Conservation (phyloP, 2,113 vertebrate species). For the Heterocephalus glaber region DNA sequence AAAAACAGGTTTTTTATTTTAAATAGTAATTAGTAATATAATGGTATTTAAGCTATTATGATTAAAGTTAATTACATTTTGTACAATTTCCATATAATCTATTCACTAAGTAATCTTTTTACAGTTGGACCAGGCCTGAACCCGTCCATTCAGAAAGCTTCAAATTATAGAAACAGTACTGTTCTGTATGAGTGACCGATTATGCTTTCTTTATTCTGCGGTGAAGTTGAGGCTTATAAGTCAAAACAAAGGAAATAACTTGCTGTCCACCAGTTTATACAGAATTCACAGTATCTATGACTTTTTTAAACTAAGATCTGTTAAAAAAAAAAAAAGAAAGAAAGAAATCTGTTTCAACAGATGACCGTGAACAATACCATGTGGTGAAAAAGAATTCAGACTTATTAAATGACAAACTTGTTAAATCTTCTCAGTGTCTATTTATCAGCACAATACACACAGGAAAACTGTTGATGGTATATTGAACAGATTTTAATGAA, state of each 20-base stretch:
- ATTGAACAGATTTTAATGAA: conserved; percentile 76
- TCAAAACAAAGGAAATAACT: conserved; percentile 79
- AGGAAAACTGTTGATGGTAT: conserved; percentile 72
- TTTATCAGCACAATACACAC: conserved; percentile 80
- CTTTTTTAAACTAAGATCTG: conserved; percentile 86
- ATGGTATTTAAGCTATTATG: conserved; percentile 73
- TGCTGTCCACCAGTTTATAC: conserved; percentile 83
- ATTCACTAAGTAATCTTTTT: conserved; percentile 73
- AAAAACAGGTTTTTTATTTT: conserved; percentile 81
- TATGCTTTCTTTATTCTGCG: conserved; percentile 81
- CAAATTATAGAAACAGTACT: conserved; percentile 77
- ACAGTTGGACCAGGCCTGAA: conserved; percentile 71
- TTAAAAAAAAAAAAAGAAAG: no score
- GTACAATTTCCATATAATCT: conserved; percentile 80
- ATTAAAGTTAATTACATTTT: conserved; percentile 79
- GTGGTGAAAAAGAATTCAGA: conserved; percentile 86
- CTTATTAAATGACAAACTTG: conserved; percentile 89
- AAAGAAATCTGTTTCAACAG: conserved; percentile 86
- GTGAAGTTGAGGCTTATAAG: conserved; percentile 75
- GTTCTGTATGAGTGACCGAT: conserved; percentile 77
- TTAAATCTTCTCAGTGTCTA: conserved; percentile 85
- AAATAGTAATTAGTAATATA: conserved; percentile 78
- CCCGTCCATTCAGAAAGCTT: conserved; percentile 78
- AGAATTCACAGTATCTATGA: conserved; percentile 84
- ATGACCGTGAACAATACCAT: conserved; percentile 87